Percentiles rank a stretch among this genome's conserved stretches.
Evolutionary conservation across 1,140 invertebrate genomes (phyloP).

Genomic region (Drosophila bocqueti): DNA sequence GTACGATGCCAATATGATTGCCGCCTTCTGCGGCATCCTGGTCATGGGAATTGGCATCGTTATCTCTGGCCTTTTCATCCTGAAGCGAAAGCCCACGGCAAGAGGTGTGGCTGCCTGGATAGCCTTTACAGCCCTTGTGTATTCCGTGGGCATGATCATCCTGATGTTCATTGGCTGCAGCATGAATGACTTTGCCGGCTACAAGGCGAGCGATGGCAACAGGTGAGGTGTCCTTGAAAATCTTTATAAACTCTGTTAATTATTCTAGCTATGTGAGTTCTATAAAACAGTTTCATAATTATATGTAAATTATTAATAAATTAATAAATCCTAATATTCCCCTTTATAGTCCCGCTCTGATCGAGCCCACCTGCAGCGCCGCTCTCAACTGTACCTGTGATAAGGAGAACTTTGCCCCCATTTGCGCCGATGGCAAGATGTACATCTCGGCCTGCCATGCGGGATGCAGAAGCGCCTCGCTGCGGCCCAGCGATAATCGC

Average conservation of each 20-base stretch:
- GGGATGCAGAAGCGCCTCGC: conserved; percentile 90
- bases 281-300: no score
- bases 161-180: conserved; percentile 96
- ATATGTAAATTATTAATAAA: no score
- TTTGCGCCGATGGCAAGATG: conserved; percentile 92
- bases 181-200: conserved; percentile 92
- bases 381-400: conserved; percentile 89
- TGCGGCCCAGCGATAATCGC: conserved; percentile 85
- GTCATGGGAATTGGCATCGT: conserved; percentile 97
- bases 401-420: conserved; percentile 91
- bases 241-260: no score
- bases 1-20: conserved; percentile 95
- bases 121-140: conserved; percentile 94
- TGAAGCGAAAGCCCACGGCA: conserved; percentile 93
- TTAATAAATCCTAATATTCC: no score
- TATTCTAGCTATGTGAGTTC: no score
- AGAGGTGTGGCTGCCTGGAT: conserved; percentile 95
- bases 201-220: conserved; percentile 80
- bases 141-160: conserved; percentile 93
- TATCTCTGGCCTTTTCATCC: conserved; percentile 93
- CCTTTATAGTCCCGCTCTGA: conserved; percentile 61
- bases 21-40: conserved; percentile 95
- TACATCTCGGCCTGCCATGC: conserved; percentile 96
- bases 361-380: conserved; percentile 88
- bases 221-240: conserved; percentile 47